Base-by-base conservation (phyloP, 1,140 invertebrate species). In the Pissodes strobi region DNA sequence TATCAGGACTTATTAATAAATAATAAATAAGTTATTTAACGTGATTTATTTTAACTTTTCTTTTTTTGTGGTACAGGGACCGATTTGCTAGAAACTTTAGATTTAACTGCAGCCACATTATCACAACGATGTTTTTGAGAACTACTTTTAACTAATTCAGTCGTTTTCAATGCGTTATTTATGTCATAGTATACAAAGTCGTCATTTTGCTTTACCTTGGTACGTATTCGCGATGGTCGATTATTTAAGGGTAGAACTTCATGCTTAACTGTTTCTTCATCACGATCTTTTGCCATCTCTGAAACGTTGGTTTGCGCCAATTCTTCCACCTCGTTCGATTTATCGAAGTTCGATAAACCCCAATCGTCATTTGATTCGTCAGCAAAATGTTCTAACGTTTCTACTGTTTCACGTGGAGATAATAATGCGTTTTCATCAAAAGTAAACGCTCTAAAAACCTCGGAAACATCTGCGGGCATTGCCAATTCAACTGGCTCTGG, bases 321-420 rank as follows among this genome's bases (percentile, higher is more conserved):
- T n/a, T n/a, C n/a, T n/a, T n/a, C n/a, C n/a, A n/a, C n/a, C n/a
- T 13, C 45, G 17, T 34, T 34, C 17, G 21, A 25, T 37, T 43
- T 39, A 10, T 37, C 55, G 13, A 6, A 22, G 9, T 55, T 37
- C 17, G 56, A 30, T 21, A 58, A 34, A 19, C 25, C 37, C 59
- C 59, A 62, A 53, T 62, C 59, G 19, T 52, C 49, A 15, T 53
- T 62, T 12, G 59, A 52, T 45, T 62, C 59, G 19, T 62, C 59
- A 13, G 18, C 15, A 10, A 13, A 38, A 2, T 41, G 13, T 12
- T 23, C 27, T 8, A 27, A 21, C 21, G 19, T 8, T 9, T 10
- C 4, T 18, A 19, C 30, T 27, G 6, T 45, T 34, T 56, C 41
- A 17, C n/a, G 25, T 10, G n/a, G n/a, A n/a, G 10, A 5, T 18